Base-by-base conservation (phyloP, 1,140 invertebrate species). In the Ephestia elutella region DNA sequence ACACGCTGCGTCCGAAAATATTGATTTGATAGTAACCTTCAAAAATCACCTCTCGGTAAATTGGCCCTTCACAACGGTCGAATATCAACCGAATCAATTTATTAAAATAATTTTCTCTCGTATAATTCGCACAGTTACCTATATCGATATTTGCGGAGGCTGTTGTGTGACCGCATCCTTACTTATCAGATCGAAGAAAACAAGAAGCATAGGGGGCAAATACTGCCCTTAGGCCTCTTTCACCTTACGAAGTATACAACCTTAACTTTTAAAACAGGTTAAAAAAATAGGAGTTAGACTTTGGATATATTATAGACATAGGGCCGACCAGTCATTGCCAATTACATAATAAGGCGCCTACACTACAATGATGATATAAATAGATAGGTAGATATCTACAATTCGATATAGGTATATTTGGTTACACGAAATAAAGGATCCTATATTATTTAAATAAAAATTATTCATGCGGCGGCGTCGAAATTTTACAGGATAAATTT, bases 251-350 rank as follows among this genome's bases (percentile, higher is more conserved):
- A 78, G 69, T 82, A 86, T 86, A 84, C 67, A 85, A 79, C 73
- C 81, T 85, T 87, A 87, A 84, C 78, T 73, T 85, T 79, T 83
- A 83, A 86, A 86, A 87, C 72, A 84, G 82, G 77, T 77, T 86
- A 86, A 87, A 87, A 87, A 87, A 87, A 87, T 87, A 87, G 84
- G 84, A 87, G 80, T 83, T 83, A 87, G 84, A 87, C 70, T 78
- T 87, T 85, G 84, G 84, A 82, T 87, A 84, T 87, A 85, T 67
- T 79, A 81, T 71, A 73, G 74, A 70, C 30, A 51, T 62, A 62
- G 66, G 62, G 66, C 62, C 61, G 69, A 49, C 62, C 59, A 54
- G 62, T 30, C 59, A 44, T 17, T 44, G 38, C 38, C 4, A 10
- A 15, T 17, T 44, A 44, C 38, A 1, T 0, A 15, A 10, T n/a